phyloP scores from a whole-genome alignment of 2,888 invertebrate species.

The Conomelus anceps region DNA sequence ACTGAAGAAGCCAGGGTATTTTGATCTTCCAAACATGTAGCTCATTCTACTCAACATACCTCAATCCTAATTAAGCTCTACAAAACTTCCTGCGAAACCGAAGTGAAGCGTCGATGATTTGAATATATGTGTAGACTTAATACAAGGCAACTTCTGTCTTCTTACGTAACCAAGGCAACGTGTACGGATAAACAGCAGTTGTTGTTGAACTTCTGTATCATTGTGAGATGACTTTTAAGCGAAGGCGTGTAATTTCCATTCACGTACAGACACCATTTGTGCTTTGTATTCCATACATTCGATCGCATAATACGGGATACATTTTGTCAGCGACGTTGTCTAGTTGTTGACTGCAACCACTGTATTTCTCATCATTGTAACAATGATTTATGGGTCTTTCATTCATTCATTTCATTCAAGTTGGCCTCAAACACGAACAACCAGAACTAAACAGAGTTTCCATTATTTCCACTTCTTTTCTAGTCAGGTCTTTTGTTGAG shows the following conservation, averaged over 20 bases:
- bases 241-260: background rate
- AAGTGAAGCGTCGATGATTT: background rate
- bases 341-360: background rate
- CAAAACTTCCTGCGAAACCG: background rate
- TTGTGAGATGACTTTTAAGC: background rate
- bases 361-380: background rate
- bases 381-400: background rate
- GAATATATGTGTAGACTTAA: background rate
- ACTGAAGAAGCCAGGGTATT: background rate
- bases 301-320: background rate
- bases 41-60: background rate
- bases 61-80: background rate
- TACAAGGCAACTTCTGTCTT: background rate
- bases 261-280: background rate
- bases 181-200: background rate
- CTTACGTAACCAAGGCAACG: background rate
- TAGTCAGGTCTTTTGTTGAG: too few species aligned
- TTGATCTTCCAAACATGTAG: background rate
- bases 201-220: background rate
- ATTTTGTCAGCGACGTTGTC: background rate
- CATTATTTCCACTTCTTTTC: too few species aligned
- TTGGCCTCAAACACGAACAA: too few species aligned
- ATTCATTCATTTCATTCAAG: background rate
- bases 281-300: background rate
- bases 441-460: too few species aligned